Conservation (phyloP, 1,140 invertebrate species). For the Helicoverpa zea region DNA sequence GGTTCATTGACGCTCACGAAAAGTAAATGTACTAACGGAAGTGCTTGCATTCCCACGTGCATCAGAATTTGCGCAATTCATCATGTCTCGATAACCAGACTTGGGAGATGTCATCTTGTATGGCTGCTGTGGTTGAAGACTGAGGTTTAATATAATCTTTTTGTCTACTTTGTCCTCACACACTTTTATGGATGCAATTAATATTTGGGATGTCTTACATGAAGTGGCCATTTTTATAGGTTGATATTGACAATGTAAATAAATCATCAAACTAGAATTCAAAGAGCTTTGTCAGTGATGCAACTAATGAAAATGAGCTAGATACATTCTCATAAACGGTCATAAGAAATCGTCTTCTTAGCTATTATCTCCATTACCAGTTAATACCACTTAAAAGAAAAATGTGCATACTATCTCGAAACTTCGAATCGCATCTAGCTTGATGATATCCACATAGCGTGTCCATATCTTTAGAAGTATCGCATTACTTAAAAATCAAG, state of each 20-base stretch:
- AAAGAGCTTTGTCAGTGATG: too few relatives aligned
- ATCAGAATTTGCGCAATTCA: conserved; percentile 24
- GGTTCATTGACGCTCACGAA: background rate
- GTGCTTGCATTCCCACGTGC: conserved; percentile 46
- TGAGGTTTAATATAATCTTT: background rate
- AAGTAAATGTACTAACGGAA: conserved; percentile 36
- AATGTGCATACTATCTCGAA: background rate
- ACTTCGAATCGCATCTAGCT: background rate
- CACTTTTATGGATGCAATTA: background rate
- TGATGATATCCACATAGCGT: background rate
- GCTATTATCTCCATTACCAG: too few relatives aligned
- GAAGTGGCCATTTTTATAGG: too few relatives aligned
- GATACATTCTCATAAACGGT: too few relatives aligned
- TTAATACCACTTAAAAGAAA: background rate
- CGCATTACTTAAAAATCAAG: background rate
- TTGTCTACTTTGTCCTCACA: background rate
- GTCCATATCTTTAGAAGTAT: background rate
- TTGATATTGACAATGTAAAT: too few relatives aligned
- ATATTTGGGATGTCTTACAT: background rate
- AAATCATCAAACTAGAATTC: too few relatives aligned
- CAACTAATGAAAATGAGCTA: too few relatives aligned
- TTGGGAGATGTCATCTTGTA: conserved; percentile 9
- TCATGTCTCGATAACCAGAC: conserved; percentile 1
- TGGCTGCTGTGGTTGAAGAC: background rate
- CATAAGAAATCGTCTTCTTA: too few relatives aligned